phyloP scores from a whole-genome alignment of 2,113 vertebrate species.

The Opisthocomus hoazin region DNA sequence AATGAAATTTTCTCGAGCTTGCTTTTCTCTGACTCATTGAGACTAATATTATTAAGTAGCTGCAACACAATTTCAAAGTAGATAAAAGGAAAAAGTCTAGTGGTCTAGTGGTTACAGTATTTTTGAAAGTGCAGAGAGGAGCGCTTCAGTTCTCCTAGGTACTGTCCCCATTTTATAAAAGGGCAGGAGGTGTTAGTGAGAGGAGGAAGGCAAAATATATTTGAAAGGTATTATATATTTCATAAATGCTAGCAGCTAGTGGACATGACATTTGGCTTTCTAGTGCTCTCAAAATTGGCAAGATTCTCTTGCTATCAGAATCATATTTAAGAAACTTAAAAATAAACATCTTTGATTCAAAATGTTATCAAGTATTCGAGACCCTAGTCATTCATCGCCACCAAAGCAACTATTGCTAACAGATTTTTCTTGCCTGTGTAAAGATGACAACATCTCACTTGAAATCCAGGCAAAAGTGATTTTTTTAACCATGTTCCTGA shows the following conservation, averaged over 20 bases:
- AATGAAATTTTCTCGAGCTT: background rate
- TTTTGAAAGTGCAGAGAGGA: background rate
- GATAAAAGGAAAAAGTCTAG: background rate
- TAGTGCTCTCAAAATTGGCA: background rate
- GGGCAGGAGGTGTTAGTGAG: background rate
- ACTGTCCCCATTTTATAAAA: background rate
- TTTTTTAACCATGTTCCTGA: background rate
- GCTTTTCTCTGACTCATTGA: background rate
- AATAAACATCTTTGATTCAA: background rate
- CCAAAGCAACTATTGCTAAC: background rate
- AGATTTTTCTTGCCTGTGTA: background rate
- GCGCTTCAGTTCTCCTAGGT: background rate
- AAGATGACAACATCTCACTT: background rate
- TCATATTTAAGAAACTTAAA: background rate
- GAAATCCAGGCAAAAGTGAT: background rate
- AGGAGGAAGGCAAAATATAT: background rate
- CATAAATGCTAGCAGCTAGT: background rate
- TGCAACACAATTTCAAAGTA: background rate
- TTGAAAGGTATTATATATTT: background rate
- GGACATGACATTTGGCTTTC: background rate
- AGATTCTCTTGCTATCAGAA: background rate
- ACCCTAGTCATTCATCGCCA: background rate
- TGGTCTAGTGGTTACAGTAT: background rate
- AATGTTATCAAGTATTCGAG: background rate
- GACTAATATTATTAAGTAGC: background rate